Evolutionary conservation across 2,888 invertebrate species (phyloP).

Genomic region (Cynaeus angustus): DNA sequence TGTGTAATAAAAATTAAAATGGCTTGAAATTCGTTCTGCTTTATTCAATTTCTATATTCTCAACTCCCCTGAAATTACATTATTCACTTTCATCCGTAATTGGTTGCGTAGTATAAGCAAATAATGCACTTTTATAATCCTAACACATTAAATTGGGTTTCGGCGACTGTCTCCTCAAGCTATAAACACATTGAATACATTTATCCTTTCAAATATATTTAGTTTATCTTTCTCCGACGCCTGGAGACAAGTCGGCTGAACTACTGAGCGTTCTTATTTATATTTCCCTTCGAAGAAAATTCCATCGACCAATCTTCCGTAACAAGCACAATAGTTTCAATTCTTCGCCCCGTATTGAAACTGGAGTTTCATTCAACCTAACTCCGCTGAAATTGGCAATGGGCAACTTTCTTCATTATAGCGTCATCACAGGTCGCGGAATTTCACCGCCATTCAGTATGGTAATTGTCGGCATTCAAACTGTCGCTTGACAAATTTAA

Average conservation of each 20-base stretch:
- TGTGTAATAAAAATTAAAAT: too few species aligned
- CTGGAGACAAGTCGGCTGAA: slow-evolving; percentile 19
- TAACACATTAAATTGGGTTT: too few species aligned
- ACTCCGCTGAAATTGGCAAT: slow-evolving; percentile 1
- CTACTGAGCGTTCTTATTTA: slow-evolving; percentile 26
- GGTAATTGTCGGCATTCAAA: slow-evolving; percentile 33
- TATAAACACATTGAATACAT: slow-evolving; percentile 11
- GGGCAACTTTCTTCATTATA: slow-evolving; percentile 23
- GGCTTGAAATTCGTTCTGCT: too few species aligned
- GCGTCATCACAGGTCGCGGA: not conserved
- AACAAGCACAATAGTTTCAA: slow-evolving; percentile 15
- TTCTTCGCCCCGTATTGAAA: slow-evolving; percentile 14
- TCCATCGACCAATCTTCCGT: not conserved
- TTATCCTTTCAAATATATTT: slow-evolving; percentile 2
- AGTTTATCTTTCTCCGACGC: slow-evolving; percentile 14
- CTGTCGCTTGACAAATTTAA: slow-evolving; percentile 36
- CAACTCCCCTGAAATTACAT: too few species aligned
- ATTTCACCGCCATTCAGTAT: slow-evolving; percentile 18
- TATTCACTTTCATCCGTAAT: too few species aligned
- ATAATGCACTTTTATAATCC: too few species aligned
- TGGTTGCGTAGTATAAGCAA: too few species aligned
- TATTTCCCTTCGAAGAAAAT: slow-evolving; percentile 18
- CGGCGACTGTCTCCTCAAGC: not conserved
- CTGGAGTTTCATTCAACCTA: slow-evolving; percentile 1
- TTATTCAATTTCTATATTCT: too few species aligned